Evolutionary conservation across 2,113 vertebrate species (phyloP).

Genomic region (Vulpes lagopus): DNA sequence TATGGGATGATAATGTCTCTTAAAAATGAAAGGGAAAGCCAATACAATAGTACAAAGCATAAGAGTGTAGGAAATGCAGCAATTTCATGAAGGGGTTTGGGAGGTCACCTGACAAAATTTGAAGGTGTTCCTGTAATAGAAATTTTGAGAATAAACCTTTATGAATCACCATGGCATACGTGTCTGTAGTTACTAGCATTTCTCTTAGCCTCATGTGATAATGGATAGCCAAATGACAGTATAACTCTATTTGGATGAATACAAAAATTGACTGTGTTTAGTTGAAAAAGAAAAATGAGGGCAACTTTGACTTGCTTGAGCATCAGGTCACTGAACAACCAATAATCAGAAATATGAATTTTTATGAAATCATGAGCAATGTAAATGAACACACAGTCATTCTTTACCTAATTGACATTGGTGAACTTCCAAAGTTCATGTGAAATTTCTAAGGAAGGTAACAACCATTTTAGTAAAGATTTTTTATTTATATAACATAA

Average conservation of each 20-base stretch:
- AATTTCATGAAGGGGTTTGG: neutral
- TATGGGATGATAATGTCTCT: neutral
- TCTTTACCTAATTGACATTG: neutral
- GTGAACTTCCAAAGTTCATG: neutral
- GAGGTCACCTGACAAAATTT: neutral
- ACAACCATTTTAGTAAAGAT: neutral
- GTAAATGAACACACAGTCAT: neutral
- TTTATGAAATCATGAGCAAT: neutral
- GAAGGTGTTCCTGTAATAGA: neutral
- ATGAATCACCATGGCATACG: neutral
- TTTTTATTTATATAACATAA: constrained; percentile 15
- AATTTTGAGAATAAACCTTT: neutral
- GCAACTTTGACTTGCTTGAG: neutral
- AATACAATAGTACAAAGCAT: neutral
- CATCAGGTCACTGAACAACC: neutral
- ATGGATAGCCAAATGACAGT: neutral
- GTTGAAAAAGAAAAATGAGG: neutral
- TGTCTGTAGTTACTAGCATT: neutral
- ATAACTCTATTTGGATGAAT: neutral
- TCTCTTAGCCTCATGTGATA: neutral
- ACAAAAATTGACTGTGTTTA: constrained; percentile 28
- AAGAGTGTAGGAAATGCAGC: neutral
- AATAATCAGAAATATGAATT: neutral
- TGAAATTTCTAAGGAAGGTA: neutral
- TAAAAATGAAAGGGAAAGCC: neutral